Evolutionary conservation across 2,797 vertebrate species (phyloP).

Genomic region (Anniella stebbinsi): DNA sequence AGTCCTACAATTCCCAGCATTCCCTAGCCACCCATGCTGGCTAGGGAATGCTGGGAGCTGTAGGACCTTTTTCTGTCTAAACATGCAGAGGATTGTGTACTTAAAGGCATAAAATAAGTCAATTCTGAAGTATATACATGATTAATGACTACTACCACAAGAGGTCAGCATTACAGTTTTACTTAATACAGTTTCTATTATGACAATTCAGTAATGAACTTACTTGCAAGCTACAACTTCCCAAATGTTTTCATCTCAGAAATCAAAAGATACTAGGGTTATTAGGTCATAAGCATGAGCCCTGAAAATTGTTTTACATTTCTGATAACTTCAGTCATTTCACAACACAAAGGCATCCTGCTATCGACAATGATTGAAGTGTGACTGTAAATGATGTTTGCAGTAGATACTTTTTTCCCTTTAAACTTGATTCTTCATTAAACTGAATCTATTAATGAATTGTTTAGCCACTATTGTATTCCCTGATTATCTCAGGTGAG

Average conservation of each 20-base stretch:
- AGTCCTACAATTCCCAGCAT: neutral
- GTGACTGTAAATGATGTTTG: neutral
- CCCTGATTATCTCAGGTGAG: too few relatives aligned
- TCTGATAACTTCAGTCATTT: neutral
- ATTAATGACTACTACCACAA: conserved; percentile 48
- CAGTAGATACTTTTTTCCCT: neutral
- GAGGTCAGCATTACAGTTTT: conserved; percentile 49
- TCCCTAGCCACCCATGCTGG: too few relatives aligned
- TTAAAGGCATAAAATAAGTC: neutral
- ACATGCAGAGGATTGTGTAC: neutral
- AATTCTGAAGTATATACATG: neutral
- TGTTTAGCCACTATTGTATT: neutral
- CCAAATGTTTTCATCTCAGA: neutral
- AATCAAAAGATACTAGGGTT: neutral
- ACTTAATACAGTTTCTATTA: conserved; percentile 18
- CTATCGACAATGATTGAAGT: neutral
- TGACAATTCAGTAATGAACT: neutral
- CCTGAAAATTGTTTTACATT: neutral
- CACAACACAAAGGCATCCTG: neutral
- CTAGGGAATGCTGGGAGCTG: too few relatives aligned
- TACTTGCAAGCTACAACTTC: neutral
- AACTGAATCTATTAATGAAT: neutral
- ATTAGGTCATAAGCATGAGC: neutral
- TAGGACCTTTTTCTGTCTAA: neutral
- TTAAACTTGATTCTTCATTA: neutral